A percentile compares a stretch with the other conserved stretches of the same genome.
Conservation (phyloP, 2,113 vertebrate genomes). For the Eulacestoma nigropectus region DNA sequence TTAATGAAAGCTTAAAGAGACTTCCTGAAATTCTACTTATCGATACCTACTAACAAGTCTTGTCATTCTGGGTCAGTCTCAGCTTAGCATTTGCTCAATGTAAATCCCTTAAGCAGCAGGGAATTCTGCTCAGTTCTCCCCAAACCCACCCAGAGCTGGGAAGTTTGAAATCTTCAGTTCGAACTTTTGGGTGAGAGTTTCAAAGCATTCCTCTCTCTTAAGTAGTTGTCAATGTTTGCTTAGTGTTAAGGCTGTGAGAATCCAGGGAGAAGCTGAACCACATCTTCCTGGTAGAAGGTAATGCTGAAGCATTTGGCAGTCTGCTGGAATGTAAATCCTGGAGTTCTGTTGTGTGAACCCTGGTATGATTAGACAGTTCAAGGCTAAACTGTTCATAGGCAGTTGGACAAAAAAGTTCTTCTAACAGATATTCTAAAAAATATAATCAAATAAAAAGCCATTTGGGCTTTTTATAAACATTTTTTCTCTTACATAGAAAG, state of each 20-base stretch:
- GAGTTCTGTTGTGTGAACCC: background rate
- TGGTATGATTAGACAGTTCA: background rate
- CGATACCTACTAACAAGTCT: background rate
- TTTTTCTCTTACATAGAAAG: background rate
- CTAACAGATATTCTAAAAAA: background rate
- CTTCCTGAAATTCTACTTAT: background rate
- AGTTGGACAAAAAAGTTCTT: background rate
- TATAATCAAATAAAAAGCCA: background rate
- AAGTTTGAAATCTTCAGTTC: background rate
- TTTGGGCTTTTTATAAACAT: background rate
- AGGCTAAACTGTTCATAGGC: background rate
- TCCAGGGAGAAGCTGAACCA: background rate
- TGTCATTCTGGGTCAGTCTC: background rate
- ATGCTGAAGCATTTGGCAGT: background rate
- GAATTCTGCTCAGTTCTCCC: background rate
- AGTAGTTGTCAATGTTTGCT: background rate
- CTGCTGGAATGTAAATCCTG: background rate
- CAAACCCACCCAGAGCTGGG: background rate
- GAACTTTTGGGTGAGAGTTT: background rate
- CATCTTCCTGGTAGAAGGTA: rapidly evolving
- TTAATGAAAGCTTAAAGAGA: background rate
- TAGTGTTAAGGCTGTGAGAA: background rate
- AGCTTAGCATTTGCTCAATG: rapidly evolving
- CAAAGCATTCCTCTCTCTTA: background rate
- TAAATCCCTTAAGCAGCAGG: background rate